Percentiles rank a stretch among this genome's conserved stretches.
Conservation (phyloP, 2,113 vertebrate genomes). For the Channa maculata region DNA sequence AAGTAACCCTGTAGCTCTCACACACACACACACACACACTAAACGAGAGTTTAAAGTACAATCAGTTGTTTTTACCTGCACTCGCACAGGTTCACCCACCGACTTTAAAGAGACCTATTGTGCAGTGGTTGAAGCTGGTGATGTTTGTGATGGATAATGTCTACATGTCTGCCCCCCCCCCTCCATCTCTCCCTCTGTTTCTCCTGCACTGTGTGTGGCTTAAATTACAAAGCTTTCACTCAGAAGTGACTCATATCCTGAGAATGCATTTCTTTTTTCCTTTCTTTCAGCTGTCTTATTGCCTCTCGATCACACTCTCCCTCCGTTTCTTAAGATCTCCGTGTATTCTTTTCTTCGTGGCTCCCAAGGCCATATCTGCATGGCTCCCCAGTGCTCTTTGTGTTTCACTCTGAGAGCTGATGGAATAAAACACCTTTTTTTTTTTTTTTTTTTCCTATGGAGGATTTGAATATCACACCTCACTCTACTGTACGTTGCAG, state of each 20-base stretch:
- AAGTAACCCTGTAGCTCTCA: too few relatives aligned
- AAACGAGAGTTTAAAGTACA: neutral
- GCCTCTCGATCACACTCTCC: constrained; percentile 46
- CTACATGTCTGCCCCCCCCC: constrained; percentile 28
- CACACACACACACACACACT: too few relatives aligned
- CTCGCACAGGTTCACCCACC: constrained; percentile 24
- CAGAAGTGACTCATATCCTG: constrained; percentile 73
- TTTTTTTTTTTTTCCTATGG: neutral
- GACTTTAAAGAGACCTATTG: constrained; percentile 27
- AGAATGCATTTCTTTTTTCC: constrained; percentile 69
- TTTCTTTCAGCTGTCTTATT: constrained; percentile 42
- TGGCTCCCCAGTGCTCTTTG: constrained; percentile 24
- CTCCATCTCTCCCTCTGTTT: constrained; percentile 37
- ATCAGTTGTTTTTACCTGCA: neutral
- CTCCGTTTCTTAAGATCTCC: constrained; percentile 44
- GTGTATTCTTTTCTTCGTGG: constrained; percentile 22
- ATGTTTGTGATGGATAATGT: constrained; percentile 46
- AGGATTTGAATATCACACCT: neutral
- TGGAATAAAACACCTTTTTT: constrained; percentile 14
- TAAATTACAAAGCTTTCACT: constrained; percentile 80
- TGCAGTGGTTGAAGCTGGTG: constrained; percentile 26
- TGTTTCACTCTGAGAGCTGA: constrained; percentile 6
- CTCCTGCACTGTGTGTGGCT: constrained; percentile 68
- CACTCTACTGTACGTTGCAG: neutral
- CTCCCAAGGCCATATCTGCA: constrained; percentile 39